Base-by-base conservation (phyloP, 92 coral and sea anemone species). In the Desmophyllum pertusum region DNA sequence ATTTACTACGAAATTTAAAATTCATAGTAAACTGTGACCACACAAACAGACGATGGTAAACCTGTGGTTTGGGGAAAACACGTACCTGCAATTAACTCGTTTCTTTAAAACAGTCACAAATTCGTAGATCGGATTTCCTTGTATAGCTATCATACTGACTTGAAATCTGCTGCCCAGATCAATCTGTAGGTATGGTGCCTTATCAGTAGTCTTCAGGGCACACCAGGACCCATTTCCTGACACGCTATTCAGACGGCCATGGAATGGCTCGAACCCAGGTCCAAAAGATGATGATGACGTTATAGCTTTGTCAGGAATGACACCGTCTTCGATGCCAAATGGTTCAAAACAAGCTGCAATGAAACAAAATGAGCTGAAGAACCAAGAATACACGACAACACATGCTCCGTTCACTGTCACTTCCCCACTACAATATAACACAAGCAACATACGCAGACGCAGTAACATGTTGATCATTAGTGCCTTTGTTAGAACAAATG, bases 141-240 rank as follows among this genome's bases (percentile, higher is more conserved):
- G 89, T 5, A 87, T 59, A 6, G 40, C 52, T 31, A 89, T 77
- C 53, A 37, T 78, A 65, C 69, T 65, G 37, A 89, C 63, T 41
- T 35, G 67, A 30, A 36, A 53, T 14, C 52, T 79, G 14, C 45
- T 65, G 30, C 89, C 81, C 31, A 92, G 82, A 72, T 86, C 81
- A 67, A 92, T 72, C 36, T 87, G 91, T 13, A 92, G 74, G 64
- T 83, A 79, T 19, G 85, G n/a, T n/a, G n/a, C n/a, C n/a, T n/a
- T n/a, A n/a, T n/a, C n/a, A n/a, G n/a, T n/a, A n/a, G n/a, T n/a
- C n/a, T n/a, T n/a, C n/a, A n/a, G n/a, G n/a, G 82, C 39, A 41
- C 93, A 89, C 95, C 95, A 92, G 9, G 93, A 85, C 0, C 91
- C 89, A 36, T 80, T 53, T 1, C 88, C 88, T n/a, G 67, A 19